These are phyloP conservation scores for Pholis gunnellus DNA, from an alignment of 2,113 vertebrate species.

Conservation along the genomic window DNA sequence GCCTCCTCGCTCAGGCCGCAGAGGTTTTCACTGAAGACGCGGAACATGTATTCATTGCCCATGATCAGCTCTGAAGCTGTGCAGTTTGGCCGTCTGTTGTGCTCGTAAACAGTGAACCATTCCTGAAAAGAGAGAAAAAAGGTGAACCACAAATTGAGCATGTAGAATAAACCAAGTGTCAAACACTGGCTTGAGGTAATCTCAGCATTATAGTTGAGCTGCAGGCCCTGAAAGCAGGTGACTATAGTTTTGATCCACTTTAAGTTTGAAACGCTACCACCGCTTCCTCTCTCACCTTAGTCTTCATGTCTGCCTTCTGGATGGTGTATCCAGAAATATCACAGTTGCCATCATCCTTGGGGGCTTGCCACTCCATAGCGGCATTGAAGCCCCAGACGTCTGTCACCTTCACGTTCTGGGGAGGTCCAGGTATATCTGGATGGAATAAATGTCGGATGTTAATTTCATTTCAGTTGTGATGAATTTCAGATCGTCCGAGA, in stretches of 20 bases:
- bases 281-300: constrained; percentile 83
- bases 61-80: constrained; percentile 90
- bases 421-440: constrained; percentile 89
- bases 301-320: constrained; percentile 94
- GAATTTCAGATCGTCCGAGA: background rate
- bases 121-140: constrained; percentile 77
- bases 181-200: background rate
- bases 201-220: too few relatives aligned
- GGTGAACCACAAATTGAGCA: background rate
- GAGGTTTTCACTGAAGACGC: constrained; percentile 89
- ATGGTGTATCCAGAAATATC: constrained; percentile 90
- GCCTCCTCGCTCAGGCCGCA: constrained; percentile 88
- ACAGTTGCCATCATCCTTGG: constrained; percentile 90
- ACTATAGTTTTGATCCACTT: background rate
- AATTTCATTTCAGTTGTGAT: background rate
- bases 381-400: constrained; percentile 94
- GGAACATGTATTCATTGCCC: constrained; percentile 92
- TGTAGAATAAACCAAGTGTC: background rate
- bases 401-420: constrained; percentile 82
- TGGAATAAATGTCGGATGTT: background rate
- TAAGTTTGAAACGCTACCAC: background rate
- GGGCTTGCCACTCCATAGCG: constrained; percentile 88
- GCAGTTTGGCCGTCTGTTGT: constrained; percentile 86
- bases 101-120: constrained; percentile 92
- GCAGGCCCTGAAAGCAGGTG: background rate